A percentile compares a stretch with the other conserved stretches of the same genome.
Conservation (phyloP, 2,888 invertebrate genomes). For the Trissolcus brochymenae region DNA sequence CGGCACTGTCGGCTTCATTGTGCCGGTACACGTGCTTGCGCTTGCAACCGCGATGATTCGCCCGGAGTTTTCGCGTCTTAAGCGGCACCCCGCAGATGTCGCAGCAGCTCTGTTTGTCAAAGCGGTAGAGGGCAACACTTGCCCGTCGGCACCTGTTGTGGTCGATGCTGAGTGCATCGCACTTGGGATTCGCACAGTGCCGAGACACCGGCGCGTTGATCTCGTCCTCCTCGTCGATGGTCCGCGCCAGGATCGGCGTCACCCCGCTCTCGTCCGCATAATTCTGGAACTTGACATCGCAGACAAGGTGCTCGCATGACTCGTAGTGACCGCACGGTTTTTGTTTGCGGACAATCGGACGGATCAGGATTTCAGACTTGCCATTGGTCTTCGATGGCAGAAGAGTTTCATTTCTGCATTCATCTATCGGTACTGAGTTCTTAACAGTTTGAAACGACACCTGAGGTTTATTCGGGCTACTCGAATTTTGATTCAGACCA, state of each 20-base stretch:
- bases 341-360: constrained; percentile 63
- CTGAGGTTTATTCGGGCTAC: constrained; percentile 55
- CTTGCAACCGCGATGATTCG: constrained; percentile 68
- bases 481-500: constrained; percentile 46
- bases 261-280: constrained; percentile 64
- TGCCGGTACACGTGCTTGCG: constrained; percentile 67
- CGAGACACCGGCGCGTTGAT: constrained; percentile 68
- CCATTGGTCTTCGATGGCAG: constrained; percentile 71
- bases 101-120: constrained; percentile 63
- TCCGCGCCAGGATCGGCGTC: constrained; percentile 66
- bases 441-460: constrained; percentile 60
- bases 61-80: constrained; percentile 64
- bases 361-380: constrained; percentile 69
- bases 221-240: constrained; percentile 65
- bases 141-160: constrained; percentile 70
- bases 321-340: constrained; percentile 71
- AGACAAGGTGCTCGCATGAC: constrained; percentile 69
- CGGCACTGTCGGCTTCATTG: constrained; percentile 64
- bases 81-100: constrained; percentile 69
- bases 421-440: constrained; percentile 16
- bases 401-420: constrained; percentile 60
- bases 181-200: constrained; percentile 65
- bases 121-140: constrained; percentile 56
- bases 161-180: constrained; percentile 71
- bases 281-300: constrained; percentile 68